These are phyloP conservation scores for Meloidogyne exigua DNA, from an alignment of 1,140 invertebrate species.

Conservation along the genomic window DNA sequence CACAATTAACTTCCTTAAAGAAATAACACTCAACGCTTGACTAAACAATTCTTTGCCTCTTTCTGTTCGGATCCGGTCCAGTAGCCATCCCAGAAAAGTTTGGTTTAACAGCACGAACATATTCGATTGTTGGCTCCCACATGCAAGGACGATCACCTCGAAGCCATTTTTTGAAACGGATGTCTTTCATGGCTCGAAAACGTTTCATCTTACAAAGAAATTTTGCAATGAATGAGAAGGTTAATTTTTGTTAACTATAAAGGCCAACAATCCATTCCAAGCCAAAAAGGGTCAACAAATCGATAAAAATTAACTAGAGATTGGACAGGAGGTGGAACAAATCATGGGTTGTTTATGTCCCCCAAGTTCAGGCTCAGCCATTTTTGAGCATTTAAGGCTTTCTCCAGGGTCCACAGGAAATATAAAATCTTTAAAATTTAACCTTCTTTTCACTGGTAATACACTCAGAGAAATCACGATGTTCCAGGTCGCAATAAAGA, in stretches of 20 bases:
- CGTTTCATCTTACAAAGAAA: constrained; percentile 13
- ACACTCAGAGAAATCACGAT: constrained; percentile 56
- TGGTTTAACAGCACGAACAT: constrained; percentile 7
- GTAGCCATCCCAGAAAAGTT: constrained; percentile 9
- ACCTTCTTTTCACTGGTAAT: constrained; percentile 53
- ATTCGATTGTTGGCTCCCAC: constrained; percentile 31
- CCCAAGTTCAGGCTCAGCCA: too few relatives aligned
- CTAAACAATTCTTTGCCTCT: not conserved
- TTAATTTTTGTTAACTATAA: too few relatives aligned
- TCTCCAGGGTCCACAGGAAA: not conserved
- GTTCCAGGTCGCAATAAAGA: constrained; percentile 57
- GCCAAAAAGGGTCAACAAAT: too few relatives aligned
- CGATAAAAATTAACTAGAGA: too few relatives aligned
- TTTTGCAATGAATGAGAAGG: too few relatives aligned
- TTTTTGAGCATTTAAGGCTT: too few relatives aligned
- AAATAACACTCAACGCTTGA: not conserved
- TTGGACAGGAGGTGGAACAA: too few relatives aligned
- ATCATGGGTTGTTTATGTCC: too few relatives aligned
- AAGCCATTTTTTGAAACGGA: constrained; percentile 53
- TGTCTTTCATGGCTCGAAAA: constrained; percentile 43
- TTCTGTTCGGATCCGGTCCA: not conserved
- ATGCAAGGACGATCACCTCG: constrained; percentile 41
- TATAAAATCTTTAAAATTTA: not conserved
- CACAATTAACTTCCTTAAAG: not conserved
- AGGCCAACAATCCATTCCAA: too few relatives aligned